Base-by-base conservation (phyloP, 2,113 vertebrate species). In the Pterophyllum scalare region DNA sequence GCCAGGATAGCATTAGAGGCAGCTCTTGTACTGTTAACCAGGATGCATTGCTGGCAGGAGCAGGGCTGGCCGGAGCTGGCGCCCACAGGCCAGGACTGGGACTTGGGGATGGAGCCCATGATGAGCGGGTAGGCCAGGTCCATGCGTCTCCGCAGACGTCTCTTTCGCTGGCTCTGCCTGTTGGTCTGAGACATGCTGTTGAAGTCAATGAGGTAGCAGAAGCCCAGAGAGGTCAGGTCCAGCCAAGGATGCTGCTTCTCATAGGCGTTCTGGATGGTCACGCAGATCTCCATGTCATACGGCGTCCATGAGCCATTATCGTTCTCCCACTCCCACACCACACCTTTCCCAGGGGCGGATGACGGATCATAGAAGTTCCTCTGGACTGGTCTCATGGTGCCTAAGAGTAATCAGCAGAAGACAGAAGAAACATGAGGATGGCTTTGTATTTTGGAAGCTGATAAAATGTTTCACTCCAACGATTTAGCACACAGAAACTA, bases 211-310 rank as follows among this genome's bases (percentile, higher is more conserved):
- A 99, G 96, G 95, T 99, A 99, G 95, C 97, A 97, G 96, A 99
- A 99, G 91, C 98, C 98, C 88, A 99, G 96, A 60, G 98, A 98
- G 87, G 97, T 98, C 81, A 99, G 96, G 92, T 99, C 98, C 80
- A 99, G 95, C 97, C 98, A 99, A 17, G 98, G 98, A 91, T 99
- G 98, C 95, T 98, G 98, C 95, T 99, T 99, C 96, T 99, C 98
- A 7, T 99, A 99, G 87, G 98, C 98, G 1, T 99, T 98, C 96
- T 99, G 98, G 94, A 99, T 98, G 93, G 97, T 98, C 89, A 99
- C 97, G 65, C 98, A 97, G 94, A 99, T 97, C 93, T 99, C 98
- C 97, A 99, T 99, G 94, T 99, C 98, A 6, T 98, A 99, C 7
- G 97, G 96, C 0, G 98, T 99, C 98, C 98, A 99, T 2, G 97